Conservation (phyloP, 2,888 invertebrate species). For the Rotaria macrura region DNA sequence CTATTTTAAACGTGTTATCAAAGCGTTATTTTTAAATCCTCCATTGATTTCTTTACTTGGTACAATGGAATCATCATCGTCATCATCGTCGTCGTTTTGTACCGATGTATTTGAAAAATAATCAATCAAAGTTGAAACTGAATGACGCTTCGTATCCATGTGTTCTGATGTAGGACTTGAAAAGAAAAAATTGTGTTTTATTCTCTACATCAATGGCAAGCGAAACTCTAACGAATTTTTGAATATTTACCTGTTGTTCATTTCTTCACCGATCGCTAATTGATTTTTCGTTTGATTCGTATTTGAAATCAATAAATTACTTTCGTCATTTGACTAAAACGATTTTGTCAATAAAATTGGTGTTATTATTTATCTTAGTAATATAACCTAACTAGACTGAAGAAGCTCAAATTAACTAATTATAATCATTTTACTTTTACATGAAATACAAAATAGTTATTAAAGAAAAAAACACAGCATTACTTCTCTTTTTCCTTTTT, state of each 20-base stretch:
- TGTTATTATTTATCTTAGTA: too few relatives aligned
- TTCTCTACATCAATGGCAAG: neutral
- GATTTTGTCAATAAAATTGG: neutral
- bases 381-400: too few relatives aligned
- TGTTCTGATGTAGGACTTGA: neutral
- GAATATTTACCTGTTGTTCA: neutral
- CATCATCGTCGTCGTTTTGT: too few relatives aligned
- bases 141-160: neutral
- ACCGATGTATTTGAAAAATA: neutral
- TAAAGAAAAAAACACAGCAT: neutral
- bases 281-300: neutral
- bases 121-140: neutral
- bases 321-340: neutral
- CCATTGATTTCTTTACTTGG: neutral
- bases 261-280: neutral
- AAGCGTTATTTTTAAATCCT: too few relatives aligned
- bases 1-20: too few relatives aligned
- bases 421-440: neutral
- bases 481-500: neutral
- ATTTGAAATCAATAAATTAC: neutral
- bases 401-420: neutral
- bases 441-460: neutral
- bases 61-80: neutral
- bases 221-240: neutral
- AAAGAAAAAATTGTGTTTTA: neutral